Conservation (phyloP, 2,113 vertebrate species). For the Corythoichthys intestinalis region DNA sequence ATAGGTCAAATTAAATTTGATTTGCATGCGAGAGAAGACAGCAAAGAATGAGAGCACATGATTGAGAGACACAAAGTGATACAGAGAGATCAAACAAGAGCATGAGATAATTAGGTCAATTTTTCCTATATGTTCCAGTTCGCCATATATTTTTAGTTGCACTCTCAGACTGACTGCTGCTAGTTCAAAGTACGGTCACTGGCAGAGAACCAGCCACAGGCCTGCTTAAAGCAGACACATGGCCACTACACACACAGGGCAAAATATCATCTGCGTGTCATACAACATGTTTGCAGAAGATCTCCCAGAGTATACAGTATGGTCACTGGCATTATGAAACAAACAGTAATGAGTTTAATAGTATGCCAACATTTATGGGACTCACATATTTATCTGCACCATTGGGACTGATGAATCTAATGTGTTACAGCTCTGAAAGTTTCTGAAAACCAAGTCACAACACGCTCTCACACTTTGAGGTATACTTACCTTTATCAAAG, state of each 20-base stretch:
- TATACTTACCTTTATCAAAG: background rate
- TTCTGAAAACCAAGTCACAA: background rate
- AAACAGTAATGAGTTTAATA: background rate
- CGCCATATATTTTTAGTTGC: constrained; percentile 69
- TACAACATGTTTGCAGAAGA: constrained; percentile 3
- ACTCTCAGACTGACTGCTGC: constrained; percentile 70
- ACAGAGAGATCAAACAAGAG: constrained; percentile 25
- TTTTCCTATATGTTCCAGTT: constrained; percentile 26
- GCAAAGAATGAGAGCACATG: constrained; percentile 1
- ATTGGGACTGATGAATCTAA: background rate
- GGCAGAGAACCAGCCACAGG: constrained; percentile 61
- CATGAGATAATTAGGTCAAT: constrained; percentile 8
- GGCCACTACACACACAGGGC: constrained; percentile 49
- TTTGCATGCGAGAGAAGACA: constrained; percentile 22
- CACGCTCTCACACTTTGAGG: background rate
- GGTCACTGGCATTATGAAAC: background rate
- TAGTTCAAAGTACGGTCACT: constrained; percentile 80
- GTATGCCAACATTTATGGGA: background rate
- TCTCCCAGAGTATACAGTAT: constrained; percentile 1
- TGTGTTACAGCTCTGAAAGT: background rate
- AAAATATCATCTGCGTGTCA: constrained; percentile 7
- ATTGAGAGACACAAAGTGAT: constrained; percentile 11
- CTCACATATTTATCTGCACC: background rate
- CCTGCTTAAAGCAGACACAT: constrained; percentile 57
- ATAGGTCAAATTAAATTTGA: constrained; percentile 17